These are phyloP conservation scores for Zosterops pallidus DNA, from an alignment of 2,113 vertebrate species.

Conservation along the genomic window DNA sequence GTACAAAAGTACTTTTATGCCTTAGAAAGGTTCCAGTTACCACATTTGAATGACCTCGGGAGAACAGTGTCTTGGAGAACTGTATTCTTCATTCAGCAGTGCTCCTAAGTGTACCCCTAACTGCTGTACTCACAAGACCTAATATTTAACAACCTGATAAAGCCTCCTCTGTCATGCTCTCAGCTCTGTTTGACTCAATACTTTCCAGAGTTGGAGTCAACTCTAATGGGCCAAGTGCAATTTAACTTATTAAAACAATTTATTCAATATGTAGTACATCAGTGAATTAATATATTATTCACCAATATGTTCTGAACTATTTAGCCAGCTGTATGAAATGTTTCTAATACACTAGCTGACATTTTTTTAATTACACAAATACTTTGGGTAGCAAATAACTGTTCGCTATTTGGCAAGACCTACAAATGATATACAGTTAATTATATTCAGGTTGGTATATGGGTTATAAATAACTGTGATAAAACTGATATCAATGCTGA, in stretches of 20 bases:
- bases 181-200: neutral
- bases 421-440: slow-evolving; percentile 54
- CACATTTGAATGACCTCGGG: neutral
- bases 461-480: slow-evolving; percentile 60
- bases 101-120: neutral
- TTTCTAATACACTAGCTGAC: slow-evolving; percentile 61
- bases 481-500: slow-evolving; percentile 37
- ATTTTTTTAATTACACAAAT: slow-evolving; percentile 69
- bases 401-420: slow-evolving; percentile 47
- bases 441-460: slow-evolving; percentile 52
- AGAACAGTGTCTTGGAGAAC: slow-evolving; percentile 34
- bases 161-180: neutral
- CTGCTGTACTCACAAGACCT: neutral
- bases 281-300: slow-evolving; percentile 62
- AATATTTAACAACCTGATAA: slow-evolving; percentile 6
- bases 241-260: slow-evolving; percentile 55
- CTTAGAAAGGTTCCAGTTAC: slow-evolving; percentile 13
- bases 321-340: slow-evolving; percentile 58
- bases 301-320: slow-evolving; percentile 45
- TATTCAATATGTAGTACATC: slow-evolving; percentile 43
- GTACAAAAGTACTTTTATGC: slow-evolving; percentile 45
- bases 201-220: neutral
- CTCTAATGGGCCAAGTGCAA: slow-evolving; percentile 31
- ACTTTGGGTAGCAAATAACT: slow-evolving; percentile 53
- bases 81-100: neutral